These are phyloP conservation scores for Microtus oregoni DNA, from an alignment of 2,113 vertebrate genomes.

Conservation along the genomic window DNA sequence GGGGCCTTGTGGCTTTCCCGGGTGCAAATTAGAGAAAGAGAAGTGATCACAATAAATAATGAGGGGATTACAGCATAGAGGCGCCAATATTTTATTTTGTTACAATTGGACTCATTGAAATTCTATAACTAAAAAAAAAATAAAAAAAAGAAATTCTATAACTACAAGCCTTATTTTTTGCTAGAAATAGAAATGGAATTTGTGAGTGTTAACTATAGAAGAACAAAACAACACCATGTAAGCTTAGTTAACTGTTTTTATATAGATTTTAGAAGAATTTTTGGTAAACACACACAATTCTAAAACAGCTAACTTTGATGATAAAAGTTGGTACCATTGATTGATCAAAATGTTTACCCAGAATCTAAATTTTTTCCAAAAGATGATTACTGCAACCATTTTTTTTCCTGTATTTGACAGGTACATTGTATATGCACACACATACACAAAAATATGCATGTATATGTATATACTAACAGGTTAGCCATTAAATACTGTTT, in stretches of 20 bases:
- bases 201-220: slow-evolving; percentile 7
- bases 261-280: slow-evolving; percentile 53
- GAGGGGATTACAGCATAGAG: neutral
- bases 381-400: neutral
- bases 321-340: neutral
- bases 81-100: slow-evolving; percentile 4
- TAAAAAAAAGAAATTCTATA: neutral
- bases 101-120: slow-evolving; percentile 37
- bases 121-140: neutral
- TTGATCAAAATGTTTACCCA: neutral
- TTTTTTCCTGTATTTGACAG: neutral
- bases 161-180: neutral
- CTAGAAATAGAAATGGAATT: slow-evolving; percentile 22
- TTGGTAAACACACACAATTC: neutral
- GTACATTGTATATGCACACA: neutral
- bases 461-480: neutral
- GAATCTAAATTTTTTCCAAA: neutral
- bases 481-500: slow-evolving; percentile 2
- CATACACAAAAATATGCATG: neutral
- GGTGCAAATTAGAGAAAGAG: slow-evolving; percentile 38
- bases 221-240: slow-evolving; percentile 7
- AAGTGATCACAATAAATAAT: slow-evolving; percentile 27
- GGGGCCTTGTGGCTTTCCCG: slow-evolving; percentile 4
- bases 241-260: slow-evolving; percentile 36
- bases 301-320: slow-evolving; percentile 47